These are phyloP conservation scores for Myanophis thanlyinensis DNA, from an alignment of 2,113 vertebrate genomes.

Conservation along the genomic window DNA sequence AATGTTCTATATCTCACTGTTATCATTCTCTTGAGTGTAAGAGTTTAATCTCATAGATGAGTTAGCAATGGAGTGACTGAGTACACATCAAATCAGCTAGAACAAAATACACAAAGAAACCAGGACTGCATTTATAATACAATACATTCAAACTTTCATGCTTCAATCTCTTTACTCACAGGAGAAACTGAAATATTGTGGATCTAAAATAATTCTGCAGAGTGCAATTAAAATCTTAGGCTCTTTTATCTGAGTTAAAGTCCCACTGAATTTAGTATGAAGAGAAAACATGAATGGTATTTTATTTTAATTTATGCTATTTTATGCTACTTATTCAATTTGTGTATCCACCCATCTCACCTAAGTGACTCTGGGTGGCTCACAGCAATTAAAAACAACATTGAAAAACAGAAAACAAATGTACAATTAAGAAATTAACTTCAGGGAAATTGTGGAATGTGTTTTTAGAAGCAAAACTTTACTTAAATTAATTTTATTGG, in stretches of 20 bases:
- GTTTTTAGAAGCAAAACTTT: not conserved
- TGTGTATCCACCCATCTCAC: not conserved
- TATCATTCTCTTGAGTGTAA: not conserved
- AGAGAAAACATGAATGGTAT: not conserved
- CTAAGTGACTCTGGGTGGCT: not conserved
- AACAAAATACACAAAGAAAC: conserved; percentile 48
- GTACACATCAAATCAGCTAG: conserved; percentile 31
- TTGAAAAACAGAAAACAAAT: not conserved
- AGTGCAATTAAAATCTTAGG: not conserved
- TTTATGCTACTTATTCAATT: not conserved
- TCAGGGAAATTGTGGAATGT: not conserved
- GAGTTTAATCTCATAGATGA: conserved; percentile 32
- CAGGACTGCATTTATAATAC: conserved; percentile 43
- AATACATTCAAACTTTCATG: conserved; percentile 34
- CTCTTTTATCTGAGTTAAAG: not conserved
- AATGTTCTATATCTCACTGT: not conserved
- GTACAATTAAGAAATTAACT: not conserved
- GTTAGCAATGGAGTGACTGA: conserved; percentile 39
- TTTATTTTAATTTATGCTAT: not conserved
- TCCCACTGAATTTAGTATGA: not conserved
- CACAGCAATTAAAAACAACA: not conserved
- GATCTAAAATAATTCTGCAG: conserved; percentile 6
- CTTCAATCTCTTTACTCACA: conserved; percentile 45
- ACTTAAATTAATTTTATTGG: not conserved
- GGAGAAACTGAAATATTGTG: conserved; percentile 23